Evolutionary conservation across 1,140 invertebrate genomes (phyloP).

Genomic region (Solenopsis fugax): DNA sequence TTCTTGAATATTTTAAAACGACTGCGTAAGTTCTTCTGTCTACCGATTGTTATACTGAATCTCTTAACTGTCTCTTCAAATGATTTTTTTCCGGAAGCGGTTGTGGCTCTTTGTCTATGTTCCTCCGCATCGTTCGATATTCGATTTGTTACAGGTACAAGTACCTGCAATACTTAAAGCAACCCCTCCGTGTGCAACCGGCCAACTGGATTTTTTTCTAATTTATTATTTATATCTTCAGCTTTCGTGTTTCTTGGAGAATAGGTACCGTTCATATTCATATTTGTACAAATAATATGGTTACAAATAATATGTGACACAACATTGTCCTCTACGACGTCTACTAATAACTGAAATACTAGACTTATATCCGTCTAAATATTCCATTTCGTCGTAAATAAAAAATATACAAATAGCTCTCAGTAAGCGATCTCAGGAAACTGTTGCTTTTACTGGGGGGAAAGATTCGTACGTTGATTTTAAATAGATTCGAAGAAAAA

Average conservation of each 20-base stretch:
- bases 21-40: not conserved
- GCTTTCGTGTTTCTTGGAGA: constrained; percentile 3
- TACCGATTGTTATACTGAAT: not conserved
- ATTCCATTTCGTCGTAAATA: constrained; percentile 11
- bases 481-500: not conserved
- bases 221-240: constrained; percentile 27
- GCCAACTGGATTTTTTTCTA: constrained; percentile 13
- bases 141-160: constrained; percentile 5
- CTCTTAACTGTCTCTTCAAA: not conserved
- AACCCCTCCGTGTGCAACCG: not conserved
- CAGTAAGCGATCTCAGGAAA: not conserved
- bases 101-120: not conserved
- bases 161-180: not conserved
- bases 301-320: not conserved
- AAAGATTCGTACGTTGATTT: not conserved
- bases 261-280: not conserved
- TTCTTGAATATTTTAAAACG: not conserved
- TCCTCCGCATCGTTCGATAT: constrained; percentile 12
- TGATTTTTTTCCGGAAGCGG: not conserved
- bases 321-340: not conserved
- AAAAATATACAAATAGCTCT: constrained; percentile 3
- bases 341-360: constrained; percentile 2
- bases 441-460: not conserved
- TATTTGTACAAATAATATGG: constrained; percentile 40
- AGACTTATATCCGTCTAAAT: not conserved